Percentiles rank a stretch among this genome's conserved stretches.
phyloP scores from a whole-genome alignment of 2,113 vertebrate genomes.

The Siniperca knerii region DNA sequence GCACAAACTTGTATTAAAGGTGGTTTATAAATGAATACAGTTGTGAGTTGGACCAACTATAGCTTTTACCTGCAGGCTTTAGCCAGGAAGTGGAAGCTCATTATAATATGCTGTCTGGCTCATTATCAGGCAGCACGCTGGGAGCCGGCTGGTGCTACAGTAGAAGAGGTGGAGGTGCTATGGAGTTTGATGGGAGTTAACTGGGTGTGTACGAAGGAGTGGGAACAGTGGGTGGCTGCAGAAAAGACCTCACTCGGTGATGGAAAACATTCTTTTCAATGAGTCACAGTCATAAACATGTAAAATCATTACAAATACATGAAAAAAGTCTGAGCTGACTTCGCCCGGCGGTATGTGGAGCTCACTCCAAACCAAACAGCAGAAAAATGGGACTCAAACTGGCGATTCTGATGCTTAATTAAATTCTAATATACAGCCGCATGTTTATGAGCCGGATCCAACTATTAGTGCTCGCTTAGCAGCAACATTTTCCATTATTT shows the following conservation, averaged over 20 bases:
- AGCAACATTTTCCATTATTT: slow-evolving; percentile 58
- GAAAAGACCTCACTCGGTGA: slow-evolving; percentile 56
- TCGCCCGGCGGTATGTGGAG: background rate
- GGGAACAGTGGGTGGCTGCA: slow-evolving; percentile 44
- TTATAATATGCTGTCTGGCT: background rate
- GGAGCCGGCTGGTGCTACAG: background rate
- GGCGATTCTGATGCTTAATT: slow-evolving; percentile 41
- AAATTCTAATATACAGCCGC: slow-evolving; percentile 55
- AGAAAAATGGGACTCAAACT: slow-evolving; percentile 34
- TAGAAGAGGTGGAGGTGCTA: slow-evolving; percentile 13
- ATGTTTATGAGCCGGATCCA: slow-evolving; percentile 51
- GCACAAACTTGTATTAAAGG: background rate
- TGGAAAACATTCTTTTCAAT: slow-evolving; percentile 58
- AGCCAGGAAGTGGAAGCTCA: background rate
- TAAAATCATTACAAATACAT: slow-evolving; percentile 56
- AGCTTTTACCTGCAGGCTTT: background rate
- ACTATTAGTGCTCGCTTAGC: slow-evolving; percentile 29
- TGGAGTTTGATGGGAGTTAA: slow-evolving; percentile 2
- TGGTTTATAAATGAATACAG: background rate
- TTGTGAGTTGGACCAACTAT: background rate
- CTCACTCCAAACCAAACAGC: slow-evolving; percentile 46
- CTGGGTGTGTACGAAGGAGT: slow-evolving; percentile 21
- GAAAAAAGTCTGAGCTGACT: slow-evolving; percentile 9
- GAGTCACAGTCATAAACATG: slow-evolving; percentile 54
- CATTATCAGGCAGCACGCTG: slow-evolving; percentile 7